Base-by-base conservation (phyloP, 2,888 invertebrate species). In the Cordilura impudica region DNA sequence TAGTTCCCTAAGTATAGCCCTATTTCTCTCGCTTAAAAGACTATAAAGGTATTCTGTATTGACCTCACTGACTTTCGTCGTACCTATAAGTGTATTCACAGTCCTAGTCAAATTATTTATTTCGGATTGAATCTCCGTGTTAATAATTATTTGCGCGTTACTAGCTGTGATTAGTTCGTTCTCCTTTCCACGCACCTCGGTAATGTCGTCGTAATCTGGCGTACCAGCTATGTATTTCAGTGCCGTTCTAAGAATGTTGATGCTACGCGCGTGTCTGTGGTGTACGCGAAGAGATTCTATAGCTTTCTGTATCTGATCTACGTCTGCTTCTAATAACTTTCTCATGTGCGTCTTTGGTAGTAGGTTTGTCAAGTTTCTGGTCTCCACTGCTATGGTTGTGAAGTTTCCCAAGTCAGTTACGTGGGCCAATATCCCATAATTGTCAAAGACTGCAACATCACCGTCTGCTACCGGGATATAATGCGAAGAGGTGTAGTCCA, bases 161-260 rank as follows among this genome's bases (percentile, higher is more conserved):
- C 45, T 66, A 12, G 77, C 65, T 4, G 31, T 21, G 18, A 66
- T 23, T 12, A 66, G 56, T 47, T 49, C 47, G 8, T 61, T 7
- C 43, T 69, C 47, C 49, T 51, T 60, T n/a, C n/a, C 4, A 7
- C 29, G 18, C 0, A 61, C 12, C 8, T 63, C 61, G 8, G 66
- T 31, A 14, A 72, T 29, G 14, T 61, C 66, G 10, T 77, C 77
- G 16, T 69, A 54, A 26, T 67, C 61, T 12, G 58, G 63, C 5
- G 58, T 65, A 12, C 70, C 70, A 10, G 58, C 73, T 19, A 63
- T n/a, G 35, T 56, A 47, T 18, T 80, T 80, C 26, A 75, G 35
- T 5, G 67, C 79, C 0, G 72, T 80, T 3, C 69, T 66, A 23
- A 66, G 29, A 45, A 71, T n/a, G 19, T 75, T 71, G 14, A 72